Conservation (phyloP, 2,797 vertebrate species). For the Serranus cabrilla region DNA sequence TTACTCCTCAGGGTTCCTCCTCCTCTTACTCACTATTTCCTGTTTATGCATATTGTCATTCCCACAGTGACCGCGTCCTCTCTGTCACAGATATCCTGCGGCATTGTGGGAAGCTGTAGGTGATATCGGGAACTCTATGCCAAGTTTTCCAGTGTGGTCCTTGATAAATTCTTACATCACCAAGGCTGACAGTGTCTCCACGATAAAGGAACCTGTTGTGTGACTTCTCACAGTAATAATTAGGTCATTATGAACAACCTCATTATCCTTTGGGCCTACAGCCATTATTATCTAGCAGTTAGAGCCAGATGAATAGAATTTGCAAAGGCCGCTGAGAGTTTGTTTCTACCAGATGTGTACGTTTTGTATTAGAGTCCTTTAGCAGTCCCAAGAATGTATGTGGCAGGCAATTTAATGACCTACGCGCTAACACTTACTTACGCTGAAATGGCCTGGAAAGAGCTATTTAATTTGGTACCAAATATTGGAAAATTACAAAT, state of each 20-base stretch:
- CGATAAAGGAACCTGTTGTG: background rate
- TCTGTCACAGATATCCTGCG: conserved; percentile 39
- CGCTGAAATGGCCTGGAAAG: background rate
- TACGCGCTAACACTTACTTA: background rate
- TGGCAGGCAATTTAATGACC: background rate
- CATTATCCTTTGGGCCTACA: background rate
- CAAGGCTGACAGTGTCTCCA: background rate
- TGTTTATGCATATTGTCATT: conserved; percentile 15
- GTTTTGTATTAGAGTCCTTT: background rate
- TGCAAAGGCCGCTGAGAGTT: background rate
- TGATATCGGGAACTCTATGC: conserved; percentile 5
- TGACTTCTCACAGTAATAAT: conserved; percentile 19
- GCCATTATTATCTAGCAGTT: background rate
- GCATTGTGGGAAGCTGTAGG: conserved; percentile 24
- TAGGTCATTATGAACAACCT: background rate
- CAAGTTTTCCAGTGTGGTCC: background rate
- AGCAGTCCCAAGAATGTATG: background rate
- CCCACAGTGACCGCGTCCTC: background rate
- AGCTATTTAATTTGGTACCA: background rate
- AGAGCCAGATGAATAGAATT: background rate
- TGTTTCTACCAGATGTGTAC: conserved; percentile 18
- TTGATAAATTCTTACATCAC: conserved; percentile 10
- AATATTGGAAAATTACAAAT: background rate
- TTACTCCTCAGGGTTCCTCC: conserved; percentile 8
- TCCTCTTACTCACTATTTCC: conserved; percentile 16